A percentile compares a stretch with the other conserved stretches of the same genome.
Evolutionary conservation across 2,797 vertebrate species (phyloP).

Genomic region (Cichlasoma orientale): DNA sequence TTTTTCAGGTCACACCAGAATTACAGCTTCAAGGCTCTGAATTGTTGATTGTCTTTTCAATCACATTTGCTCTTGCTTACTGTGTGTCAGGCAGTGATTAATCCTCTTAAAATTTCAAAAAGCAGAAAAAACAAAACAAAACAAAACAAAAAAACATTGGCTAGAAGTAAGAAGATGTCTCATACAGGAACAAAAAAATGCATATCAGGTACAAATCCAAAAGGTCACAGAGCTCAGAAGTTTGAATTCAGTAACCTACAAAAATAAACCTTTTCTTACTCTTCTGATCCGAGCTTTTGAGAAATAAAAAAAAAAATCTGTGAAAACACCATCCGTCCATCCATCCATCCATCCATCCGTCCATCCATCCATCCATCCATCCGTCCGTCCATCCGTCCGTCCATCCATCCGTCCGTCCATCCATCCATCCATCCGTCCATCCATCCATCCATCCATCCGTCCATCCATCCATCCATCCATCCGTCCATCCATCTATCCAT

Average conservation of each 20-base stretch:
- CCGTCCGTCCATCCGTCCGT: too few species aligned
- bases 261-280: neutral
- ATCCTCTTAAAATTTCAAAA: neutral
- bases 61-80: neutral
- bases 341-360: too few species aligned
- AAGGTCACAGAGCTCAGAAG: neutral
- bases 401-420: too few species aligned
- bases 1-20: neutral
- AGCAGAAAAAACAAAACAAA: neutral
- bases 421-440: too few species aligned
- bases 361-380: too few species aligned
- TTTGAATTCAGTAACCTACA: neutral
- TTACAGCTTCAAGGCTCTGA: neutral
- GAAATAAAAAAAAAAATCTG: neutral
- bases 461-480: too few species aligned
- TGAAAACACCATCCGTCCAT: neutral
- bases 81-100: neutral
- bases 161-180: neutral
- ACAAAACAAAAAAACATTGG: neutral
- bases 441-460: too few species aligned
- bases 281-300: neutral
- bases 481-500: too few species aligned
- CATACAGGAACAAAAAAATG: neutral
- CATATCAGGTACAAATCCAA: neutral
- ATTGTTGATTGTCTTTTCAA: neutral